phyloP scores from a whole-genome alignment of 2,888 invertebrate genomes.

The Branchipolynoe longqiensis region DNA sequence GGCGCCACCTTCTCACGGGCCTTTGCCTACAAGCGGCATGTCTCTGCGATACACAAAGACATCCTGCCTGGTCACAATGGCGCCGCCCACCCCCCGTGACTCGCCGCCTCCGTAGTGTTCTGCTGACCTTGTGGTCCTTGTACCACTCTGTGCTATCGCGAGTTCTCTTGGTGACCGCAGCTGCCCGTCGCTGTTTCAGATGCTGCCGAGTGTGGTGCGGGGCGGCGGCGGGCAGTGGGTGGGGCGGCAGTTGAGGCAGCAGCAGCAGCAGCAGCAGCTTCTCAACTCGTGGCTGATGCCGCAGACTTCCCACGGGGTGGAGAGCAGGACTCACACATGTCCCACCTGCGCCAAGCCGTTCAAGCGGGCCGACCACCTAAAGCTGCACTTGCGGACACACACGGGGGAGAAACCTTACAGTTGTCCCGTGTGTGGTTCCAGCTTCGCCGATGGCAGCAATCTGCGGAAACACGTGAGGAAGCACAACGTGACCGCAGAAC shows the following conservation, averaged over 20 bases:
- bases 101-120: too few species aligned
- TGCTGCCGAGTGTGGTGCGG: neutral
- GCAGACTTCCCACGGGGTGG: too few species aligned
- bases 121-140: too few species aligned
- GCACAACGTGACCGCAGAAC: neutral
- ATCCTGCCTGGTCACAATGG: neutral
- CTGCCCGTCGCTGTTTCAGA: conserved; percentile 4
- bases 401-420: conserved; percentile 22
- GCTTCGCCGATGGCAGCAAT: conserved; percentile 38
- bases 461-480: neutral
- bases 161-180: neutral
- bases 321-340: neutral
- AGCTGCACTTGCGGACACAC: conserved; percentile 25
- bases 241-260: neutral
- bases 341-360: neutral
- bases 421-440: neutral
- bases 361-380: conserved; percentile 4
- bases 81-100: too few species aligned
- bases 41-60: neutral
- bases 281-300: too few species aligned
- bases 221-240: neutral
- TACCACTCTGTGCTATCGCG: too few species aligned
- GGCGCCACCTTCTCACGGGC: neutral
- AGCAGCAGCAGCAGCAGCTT: too few species aligned
- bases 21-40: conserved; percentile 17